phyloP scores from a whole-genome alignment of 2,113 vertebrate genomes.

The Ictidomys tridecemlineatus region DNA sequence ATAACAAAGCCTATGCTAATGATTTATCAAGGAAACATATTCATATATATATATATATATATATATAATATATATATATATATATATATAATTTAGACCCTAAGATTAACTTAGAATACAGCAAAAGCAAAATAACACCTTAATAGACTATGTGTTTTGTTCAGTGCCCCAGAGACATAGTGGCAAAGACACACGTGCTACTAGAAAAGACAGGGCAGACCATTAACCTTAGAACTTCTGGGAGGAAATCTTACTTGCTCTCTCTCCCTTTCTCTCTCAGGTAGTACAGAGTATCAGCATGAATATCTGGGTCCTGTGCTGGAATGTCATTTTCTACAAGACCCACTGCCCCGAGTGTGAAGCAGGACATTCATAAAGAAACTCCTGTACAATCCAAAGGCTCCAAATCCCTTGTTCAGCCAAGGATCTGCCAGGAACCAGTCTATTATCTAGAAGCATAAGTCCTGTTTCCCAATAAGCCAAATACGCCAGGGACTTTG shows the following conservation, averaged over 20 bases:
- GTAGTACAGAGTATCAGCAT: not conserved
- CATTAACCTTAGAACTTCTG: not conserved
- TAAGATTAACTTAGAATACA: not conserved
- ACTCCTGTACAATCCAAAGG: not conserved
- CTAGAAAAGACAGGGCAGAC: not conserved
- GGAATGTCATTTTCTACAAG: not conserved
- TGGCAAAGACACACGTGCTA: not conserved
- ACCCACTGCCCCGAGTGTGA: not conserved
- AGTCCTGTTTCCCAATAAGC: not conserved
- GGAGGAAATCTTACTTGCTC: not conserved
- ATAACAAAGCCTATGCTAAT: not conserved
- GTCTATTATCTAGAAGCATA: not conserved
- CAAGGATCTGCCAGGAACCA: not conserved
- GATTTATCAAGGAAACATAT: not conserved
- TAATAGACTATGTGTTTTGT: not conserved
- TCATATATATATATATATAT: too few relatives aligned
- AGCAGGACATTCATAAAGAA: constrained; percentile 11
- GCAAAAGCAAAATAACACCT: constrained; percentile 14
- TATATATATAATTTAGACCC: not conserved
- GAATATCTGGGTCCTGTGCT: not conserved
- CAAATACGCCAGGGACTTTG: not conserved
- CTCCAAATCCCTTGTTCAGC: not conserved
- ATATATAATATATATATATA: too few relatives aligned
- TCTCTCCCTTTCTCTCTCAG: not conserved
- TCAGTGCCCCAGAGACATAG: not conserved